Evolutionary conservation across 1,140 invertebrate genomes (phyloP).

Genomic region (Nebria ingens): DNA sequence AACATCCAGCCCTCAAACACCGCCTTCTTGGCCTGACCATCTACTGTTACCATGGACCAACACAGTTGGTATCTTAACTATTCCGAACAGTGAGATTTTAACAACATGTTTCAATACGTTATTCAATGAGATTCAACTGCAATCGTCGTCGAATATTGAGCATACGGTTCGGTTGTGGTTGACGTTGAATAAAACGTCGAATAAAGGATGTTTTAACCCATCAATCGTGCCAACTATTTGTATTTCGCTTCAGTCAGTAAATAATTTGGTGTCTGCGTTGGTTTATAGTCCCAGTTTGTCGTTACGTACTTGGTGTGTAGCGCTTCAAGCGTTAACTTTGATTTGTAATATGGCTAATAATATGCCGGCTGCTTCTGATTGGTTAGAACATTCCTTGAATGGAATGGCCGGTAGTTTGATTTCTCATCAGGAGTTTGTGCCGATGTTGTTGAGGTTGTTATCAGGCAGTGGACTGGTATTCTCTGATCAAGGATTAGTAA

Average conservation of each 20-base stretch:
- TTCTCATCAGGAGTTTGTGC: conserved; percentile 57
- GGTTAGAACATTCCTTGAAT: conserved; percentile 22
- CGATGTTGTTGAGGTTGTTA: conserved; percentile 59
- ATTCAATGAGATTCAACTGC: conserved; percentile 47
- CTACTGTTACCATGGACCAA: conserved; percentile 30
- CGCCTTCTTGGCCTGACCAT: conserved; percentile 36
- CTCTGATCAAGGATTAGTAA: conserved; percentile 44
- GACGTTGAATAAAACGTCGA: conserved; percentile 53
- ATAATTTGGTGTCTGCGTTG: conserved; percentile 56
- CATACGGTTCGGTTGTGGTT: conserved; percentile 74
- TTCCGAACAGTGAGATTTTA: conserved; percentile 44
- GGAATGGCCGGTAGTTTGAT: conserved; percentile 31
- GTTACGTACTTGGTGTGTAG: conserved; percentile 61
- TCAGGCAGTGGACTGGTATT: conserved; percentile 50
- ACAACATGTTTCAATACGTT: conserved; percentile 58
- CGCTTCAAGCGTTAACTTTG: conserved; percentile 40
- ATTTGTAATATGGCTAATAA: conserved; percentile 28
- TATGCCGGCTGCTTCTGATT: conserved; percentile 16
- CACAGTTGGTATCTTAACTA: background rate
- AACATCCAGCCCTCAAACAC: conserved; percentile 31
- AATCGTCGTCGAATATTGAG: conserved; percentile 53
- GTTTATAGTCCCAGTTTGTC: conserved; percentile 55
- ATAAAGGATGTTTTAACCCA: conserved; percentile 39
- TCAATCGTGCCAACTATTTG: conserved; percentile 58
- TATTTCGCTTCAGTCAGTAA: conserved; percentile 58